Base-by-base conservation (phyloP, 1,140 invertebrate species). In the Nasonia giraulti region DNA sequence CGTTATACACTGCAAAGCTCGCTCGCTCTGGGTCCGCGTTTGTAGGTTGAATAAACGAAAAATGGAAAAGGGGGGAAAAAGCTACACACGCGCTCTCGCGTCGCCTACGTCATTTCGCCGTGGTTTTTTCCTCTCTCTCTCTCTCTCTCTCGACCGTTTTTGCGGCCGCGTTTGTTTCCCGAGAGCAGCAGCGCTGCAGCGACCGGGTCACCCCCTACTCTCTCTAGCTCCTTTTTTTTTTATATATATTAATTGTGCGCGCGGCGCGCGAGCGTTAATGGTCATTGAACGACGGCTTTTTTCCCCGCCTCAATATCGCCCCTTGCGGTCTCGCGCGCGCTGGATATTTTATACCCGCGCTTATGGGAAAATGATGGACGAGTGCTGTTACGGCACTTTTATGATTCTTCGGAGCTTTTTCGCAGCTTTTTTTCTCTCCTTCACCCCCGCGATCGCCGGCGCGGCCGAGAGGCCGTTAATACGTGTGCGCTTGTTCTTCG, bases 321-420 rank as follows among this genome's bases (percentile, higher is more conserved):
- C 40, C 40, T 23, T 74, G 44, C 31, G 31, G 27, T 33, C 55
- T 50, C 50, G 12, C 55, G 71, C 50, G 12, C 40, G 74, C 44
- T 31, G 1, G 20, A 80, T 80, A 74, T 62, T 78, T 79, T 75
- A 74, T 71, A 74, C 68, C 69, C 27, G 37, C 66, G 71, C 50
- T 85, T 85, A 76, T 50, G 74, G 47, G 75, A 81, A 85, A 85
- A 85, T 73, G 68, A 76, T 75, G 80, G 80, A 77, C 66, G 74
- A 75, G 66, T 50, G 76, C n/a, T 79, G 77, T 84, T 84, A 66
- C 77, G 50, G 74, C 74, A 85, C 78, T 81, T 75, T 81, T 69
- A 85, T 80, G 83, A 84, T 85, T 80, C 55, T 69, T 73, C 31
- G 37, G 12, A 27, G 44, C 20, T 69, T 73, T 84, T 79, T 40